These are phyloP conservation scores for Aurelia coerulea DNA, from an alignment of 30 jellyfish, hydroid and myxozoan species.

Conservation along the genomic window DNA sequence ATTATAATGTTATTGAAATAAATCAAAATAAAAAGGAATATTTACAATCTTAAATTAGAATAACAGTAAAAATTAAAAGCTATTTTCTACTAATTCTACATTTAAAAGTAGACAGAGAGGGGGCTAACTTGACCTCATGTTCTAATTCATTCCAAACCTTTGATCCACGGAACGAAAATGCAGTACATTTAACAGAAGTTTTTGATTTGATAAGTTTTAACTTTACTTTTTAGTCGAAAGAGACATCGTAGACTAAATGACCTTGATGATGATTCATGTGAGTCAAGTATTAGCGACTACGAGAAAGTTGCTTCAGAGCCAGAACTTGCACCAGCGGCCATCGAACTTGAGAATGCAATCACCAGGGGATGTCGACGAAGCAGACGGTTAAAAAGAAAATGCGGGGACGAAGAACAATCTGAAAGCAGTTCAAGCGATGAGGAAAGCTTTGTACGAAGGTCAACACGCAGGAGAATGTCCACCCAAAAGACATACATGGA, in stretches of 20 bases:
- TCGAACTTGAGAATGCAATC: constrained; percentile 12
- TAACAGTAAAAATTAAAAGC: too few species aligned
- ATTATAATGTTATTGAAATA: too few species aligned
- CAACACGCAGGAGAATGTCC: constrained; percentile 49
- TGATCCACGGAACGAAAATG: too few species aligned
- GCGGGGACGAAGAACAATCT: constrained; percentile 50
- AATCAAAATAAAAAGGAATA: too few species aligned
- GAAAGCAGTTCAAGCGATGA: constrained; percentile 65
- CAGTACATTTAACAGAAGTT: too few species aligned
- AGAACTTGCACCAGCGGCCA: constrained; percentile 9
- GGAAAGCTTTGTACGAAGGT: constrained; percentile 58
- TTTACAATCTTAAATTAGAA: too few species aligned
- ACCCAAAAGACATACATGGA: constrained; percentile 49
- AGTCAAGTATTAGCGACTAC: constrained; percentile 42
- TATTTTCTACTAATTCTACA: too few species aligned
- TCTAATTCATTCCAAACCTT: too few species aligned
- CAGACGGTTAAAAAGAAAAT: constrained; percentile 43
- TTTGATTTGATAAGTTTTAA: neutral
- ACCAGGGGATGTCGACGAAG: constrained; percentile 77
- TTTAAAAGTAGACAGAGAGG: too few species aligned
- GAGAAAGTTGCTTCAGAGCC: constrained; percentile 17
- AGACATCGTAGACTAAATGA: constrained; percentile 39
- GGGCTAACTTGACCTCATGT: too few species aligned
- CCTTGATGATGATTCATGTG: constrained; percentile 54
- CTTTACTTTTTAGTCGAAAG: neutral